Conservation (phyloP, 2,797 vertebrate genomes). For the Tokudaia muenninki region DNA sequence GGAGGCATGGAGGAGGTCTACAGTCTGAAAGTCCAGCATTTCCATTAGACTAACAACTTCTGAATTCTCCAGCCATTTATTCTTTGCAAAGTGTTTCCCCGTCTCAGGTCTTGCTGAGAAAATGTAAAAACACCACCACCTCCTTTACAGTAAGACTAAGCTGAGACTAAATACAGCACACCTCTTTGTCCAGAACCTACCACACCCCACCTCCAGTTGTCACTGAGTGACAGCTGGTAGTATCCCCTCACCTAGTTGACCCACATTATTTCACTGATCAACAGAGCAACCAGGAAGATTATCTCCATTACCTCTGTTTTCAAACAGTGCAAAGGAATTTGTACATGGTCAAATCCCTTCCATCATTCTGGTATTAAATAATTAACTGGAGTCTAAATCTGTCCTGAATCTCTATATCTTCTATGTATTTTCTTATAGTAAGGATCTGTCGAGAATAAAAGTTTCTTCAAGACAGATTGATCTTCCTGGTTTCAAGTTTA, state of each 20-base stretch:
- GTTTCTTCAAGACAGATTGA: neutral
- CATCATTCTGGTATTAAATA: neutral
- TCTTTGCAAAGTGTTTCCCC: neutral
- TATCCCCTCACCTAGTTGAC: neutral
- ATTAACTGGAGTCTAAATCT: neutral
- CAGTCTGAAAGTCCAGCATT: no score
- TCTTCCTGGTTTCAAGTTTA: neutral
- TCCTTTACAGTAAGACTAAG: neutral
- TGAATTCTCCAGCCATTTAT: neutral
- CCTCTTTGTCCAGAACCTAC: neutral
- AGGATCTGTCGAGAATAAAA: neutral
- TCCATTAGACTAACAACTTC: no score
- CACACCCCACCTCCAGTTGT: neutral
- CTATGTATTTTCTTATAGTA: neutral
- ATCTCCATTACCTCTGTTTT: neutral
- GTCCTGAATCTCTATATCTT: neutral
- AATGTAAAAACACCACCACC: neutral
- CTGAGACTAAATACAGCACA: neutral
- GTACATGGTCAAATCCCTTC: neutral
- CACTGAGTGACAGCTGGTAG: neutral
- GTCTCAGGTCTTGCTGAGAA: neutral
- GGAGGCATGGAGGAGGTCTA: neutral
- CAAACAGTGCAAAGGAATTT: neutral
- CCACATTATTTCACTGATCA: no score
- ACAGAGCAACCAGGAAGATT: rapidly evolving